Conservation (phyloP, 2,113 vertebrate genomes). For the Sinocyclocheilus rhinocerous region DNA sequence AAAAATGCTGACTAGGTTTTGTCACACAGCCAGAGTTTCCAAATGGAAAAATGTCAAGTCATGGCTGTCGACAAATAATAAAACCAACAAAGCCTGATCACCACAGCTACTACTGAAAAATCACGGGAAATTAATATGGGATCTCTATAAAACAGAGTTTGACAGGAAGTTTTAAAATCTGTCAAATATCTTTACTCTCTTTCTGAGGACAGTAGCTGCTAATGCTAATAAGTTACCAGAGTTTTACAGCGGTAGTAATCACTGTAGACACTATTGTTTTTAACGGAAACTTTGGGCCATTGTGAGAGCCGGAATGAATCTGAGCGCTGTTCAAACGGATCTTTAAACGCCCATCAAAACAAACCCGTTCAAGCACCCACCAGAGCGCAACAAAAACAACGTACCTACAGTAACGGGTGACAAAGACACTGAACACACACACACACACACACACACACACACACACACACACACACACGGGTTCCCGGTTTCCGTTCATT, state of each 20-base stretch:
- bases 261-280: not conserved
- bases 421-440: constrained; percentile 24
- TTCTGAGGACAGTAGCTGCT: not conserved
- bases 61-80: not conserved
- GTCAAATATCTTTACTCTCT: not conserved
- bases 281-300: not conserved
- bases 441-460: not conserved
- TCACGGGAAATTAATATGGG: not conserved
- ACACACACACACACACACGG: not conserved
- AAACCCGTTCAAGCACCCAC: not conserved
- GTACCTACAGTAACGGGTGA: constrained; percentile 2
- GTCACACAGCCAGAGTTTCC: not conserved
- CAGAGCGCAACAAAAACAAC: not conserved
- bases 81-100: not conserved
- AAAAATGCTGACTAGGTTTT: not conserved
- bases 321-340: not conserved
- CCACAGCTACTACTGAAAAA: not conserved
- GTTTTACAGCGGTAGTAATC: not conserved
- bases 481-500: not conserved
- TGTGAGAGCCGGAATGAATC: not conserved
- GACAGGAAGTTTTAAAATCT: not conserved
- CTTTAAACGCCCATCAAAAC: constrained; percentile 1
- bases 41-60: not conserved
- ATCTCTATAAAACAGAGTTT: not conserved
- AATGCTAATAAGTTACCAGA: not conserved